Evolutionary conservation across 2,888 invertebrate genomes (phyloP).

Genomic region (Drosophila affinis): DNA sequence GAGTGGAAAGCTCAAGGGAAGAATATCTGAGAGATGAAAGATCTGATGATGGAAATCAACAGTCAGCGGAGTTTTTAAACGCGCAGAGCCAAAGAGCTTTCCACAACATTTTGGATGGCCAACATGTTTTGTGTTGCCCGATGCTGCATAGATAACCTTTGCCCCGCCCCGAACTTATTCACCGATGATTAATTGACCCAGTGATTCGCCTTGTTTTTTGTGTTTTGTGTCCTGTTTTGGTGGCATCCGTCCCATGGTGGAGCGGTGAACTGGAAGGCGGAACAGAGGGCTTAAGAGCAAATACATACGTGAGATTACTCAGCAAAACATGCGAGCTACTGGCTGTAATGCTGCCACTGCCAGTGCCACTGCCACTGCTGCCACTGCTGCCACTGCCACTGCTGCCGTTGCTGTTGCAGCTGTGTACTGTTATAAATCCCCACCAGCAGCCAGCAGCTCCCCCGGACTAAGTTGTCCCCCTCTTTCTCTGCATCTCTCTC

Average conservation of each 20-base stretch:
- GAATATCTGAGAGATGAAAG: too few relatives aligned
- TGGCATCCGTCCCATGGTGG: conserved; percentile 38
- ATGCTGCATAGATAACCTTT: conserved; percentile 36
- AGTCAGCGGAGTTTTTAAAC: too few relatives aligned
- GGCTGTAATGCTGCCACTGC: conserved; percentile 34
- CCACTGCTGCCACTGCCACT: conserved; percentile 38
- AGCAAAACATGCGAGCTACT: conserved; percentile 61
- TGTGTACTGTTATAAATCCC: conserved; percentile 71
- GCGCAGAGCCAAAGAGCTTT: neutral
- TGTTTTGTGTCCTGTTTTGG: conserved; percentile 3
- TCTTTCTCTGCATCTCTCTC: neutral
- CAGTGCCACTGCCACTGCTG: conserved; percentile 26
- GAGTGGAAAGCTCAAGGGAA: neutral
- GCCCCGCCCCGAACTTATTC: conserved; percentile 28
- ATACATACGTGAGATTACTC: conserved; percentile 70
- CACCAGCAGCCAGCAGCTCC: conserved; percentile 41
- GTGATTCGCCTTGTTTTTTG: conserved; percentile 24
- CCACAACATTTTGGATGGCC: conserved; percentile 11
- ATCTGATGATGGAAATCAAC: too few relatives aligned
- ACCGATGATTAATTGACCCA: conserved; percentile 41
- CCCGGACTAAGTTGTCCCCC: neutral
- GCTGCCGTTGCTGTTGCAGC: conserved; percentile 53
- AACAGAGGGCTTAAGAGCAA: conserved; percentile 47
- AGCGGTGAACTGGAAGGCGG: conserved; percentile 32
- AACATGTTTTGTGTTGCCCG: conserved; percentile 8